Evolutionary conservation across 2,888 invertebrate genomes (phyloP), one percentile per base, ranked within the genome.

Genomic region (Drosophila pseudotalamancana): DNA sequence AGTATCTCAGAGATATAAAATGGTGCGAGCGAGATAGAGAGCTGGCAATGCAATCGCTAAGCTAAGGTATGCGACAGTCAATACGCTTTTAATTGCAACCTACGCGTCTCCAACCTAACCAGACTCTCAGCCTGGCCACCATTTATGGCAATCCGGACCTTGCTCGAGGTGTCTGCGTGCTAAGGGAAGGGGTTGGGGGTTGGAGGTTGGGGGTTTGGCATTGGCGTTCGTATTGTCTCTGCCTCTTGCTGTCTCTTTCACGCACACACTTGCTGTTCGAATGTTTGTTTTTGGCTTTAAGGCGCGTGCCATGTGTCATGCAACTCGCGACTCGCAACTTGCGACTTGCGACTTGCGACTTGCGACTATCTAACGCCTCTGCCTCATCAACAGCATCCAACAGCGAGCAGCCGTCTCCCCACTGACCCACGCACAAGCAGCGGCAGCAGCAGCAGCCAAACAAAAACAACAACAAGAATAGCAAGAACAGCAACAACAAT

Each of bases 291-390:
- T 25, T 40, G 6, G 16, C 45, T 65, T 73, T 51, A 61, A 80
- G 83, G 87, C 83, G 83, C 83, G 88, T 83, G 83, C 83, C 83
- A 88, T 88, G 88, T 88, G 83, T 83, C 83, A 88, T 86, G 82
- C 78, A 71, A 66, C 62, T 69, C 57, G 68, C 66, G 79, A 73
- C 66, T 72, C 67, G 60, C 66, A n/a, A 66, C 62, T 69, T 60
- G 68, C 66, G 79, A 73, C 66, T 72, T 72, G 60, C 66, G 79
- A 74, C 62, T 72, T 67, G 79, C 79, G 77, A 80, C 75, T 78
- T 86, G 80, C 63, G 80, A 85, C 81, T 87, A 87, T 81, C 81
- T 77, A 88, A 84, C 82, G 82, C 88, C 82, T 83, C 87, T 87
- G 82, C 88, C 87, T 72, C 80, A 80, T 87, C 80, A 80, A 67